Conservation (phyloP, 2,888 invertebrate species). For the Uropetala carovei region DNA sequence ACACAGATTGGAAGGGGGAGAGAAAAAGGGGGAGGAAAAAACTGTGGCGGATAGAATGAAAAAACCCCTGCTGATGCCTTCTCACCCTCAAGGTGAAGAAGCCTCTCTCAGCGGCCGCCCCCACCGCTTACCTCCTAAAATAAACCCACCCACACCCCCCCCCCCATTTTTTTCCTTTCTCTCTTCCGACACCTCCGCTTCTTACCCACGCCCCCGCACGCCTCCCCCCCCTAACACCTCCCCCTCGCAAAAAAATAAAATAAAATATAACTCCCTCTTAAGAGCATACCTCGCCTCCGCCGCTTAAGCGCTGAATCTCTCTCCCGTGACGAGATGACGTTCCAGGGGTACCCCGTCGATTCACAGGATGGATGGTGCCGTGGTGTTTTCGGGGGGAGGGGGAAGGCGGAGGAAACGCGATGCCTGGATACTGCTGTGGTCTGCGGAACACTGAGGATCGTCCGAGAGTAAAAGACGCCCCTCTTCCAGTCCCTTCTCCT, state of each 20-base stretch:
- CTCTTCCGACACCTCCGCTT: neutral
- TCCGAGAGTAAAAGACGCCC: slow-evolving; percentile 4
- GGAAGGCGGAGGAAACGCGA: neutral
- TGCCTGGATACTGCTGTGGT: slow-evolving; percentile 51
- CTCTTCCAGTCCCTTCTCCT: neutral
- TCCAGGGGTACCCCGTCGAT: slow-evolving; percentile 15
- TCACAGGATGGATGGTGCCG: neutral
- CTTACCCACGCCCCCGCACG: neutral
- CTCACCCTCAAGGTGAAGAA: neutral
- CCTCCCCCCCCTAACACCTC: neutral
- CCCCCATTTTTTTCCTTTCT: neutral
- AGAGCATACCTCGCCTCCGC: slow-evolving; percentile 50
- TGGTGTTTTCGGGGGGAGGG: neutral
- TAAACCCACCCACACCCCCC: too few relatives aligned
- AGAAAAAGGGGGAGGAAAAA: neutral
- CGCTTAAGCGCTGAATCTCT: neutral
- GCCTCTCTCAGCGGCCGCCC: neutral
- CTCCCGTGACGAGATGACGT: neutral
- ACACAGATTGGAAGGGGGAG: neutral
- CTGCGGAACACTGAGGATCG: slow-evolving; percentile 56
- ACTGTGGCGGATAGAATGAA: neutral
- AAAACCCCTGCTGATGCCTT: neutral
- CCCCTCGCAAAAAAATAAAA: neutral
- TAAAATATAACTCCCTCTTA: neutral
- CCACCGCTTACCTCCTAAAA: neutral